These are phyloP conservation scores for Luehdorfia chinensis DNA, from an alignment of 1,140 invertebrate species.

Conservation along the genomic window DNA sequence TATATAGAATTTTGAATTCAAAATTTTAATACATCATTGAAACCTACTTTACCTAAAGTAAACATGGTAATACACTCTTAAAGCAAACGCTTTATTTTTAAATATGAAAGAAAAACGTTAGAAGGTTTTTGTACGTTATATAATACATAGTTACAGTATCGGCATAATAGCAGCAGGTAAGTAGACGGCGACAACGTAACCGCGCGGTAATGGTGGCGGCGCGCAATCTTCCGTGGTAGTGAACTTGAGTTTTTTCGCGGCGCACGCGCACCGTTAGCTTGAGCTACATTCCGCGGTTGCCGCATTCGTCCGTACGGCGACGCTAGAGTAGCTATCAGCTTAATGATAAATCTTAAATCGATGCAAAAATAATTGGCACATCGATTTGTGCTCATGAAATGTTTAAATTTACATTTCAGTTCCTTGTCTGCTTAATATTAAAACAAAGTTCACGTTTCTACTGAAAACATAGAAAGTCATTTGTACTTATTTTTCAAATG, in stretches of 20 bases:
- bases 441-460: too few species aligned
- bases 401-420: too few species aligned
- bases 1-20: too few species aligned
- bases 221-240: slow-evolving; percentile 72
- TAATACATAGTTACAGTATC: slow-evolving; percentile 52
- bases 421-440: too few species aligned
- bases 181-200: slow-evolving; percentile 62
- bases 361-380: neutral
- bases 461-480: too few species aligned
- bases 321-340: slow-evolving; percentile 37
- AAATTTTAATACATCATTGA: too few species aligned
- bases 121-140: slow-evolving; percentile 30
- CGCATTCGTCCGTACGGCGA: slow-evolving; percentile 39
- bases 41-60: too few species aligned
- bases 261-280: slow-evolving; percentile 59
- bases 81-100: too few species aligned
- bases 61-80: too few species aligned
- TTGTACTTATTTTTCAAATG: too few species aligned
- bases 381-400: slow-evolving; percentile 7
- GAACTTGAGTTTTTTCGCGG: slow-evolving; percentile 73
- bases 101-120: neutral
- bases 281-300: slow-evolving; percentile 68
- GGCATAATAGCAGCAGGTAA: slow-evolving; percentile 44
- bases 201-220: slow-evolving; percentile 52
- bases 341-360: slow-evolving; percentile 10